Conservation (phyloP, 2,888 invertebrate genomes). For the Microplitis manilae region DNA sequence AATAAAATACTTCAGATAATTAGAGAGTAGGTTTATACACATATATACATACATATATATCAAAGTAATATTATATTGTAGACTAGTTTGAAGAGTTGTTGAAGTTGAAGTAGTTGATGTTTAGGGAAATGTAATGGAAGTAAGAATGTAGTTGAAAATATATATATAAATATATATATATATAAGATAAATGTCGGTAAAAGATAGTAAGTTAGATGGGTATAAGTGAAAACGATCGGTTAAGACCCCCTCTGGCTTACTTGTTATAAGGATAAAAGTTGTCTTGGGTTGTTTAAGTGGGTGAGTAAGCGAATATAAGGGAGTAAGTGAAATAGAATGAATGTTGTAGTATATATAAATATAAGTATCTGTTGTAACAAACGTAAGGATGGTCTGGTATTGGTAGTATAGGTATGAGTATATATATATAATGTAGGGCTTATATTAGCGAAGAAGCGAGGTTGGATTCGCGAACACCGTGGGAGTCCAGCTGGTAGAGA, state of each 20-base stretch:
- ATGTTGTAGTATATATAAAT: not conserved
- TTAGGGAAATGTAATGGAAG: slow-evolving; percentile 58
- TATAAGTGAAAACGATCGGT: slow-evolving; percentile 40
- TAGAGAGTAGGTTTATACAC: not conserved
- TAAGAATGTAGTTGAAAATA: slow-evolving; percentile 58
- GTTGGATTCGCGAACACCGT: slow-evolving; percentile 54
- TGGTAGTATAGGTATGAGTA: slow-evolving; percentile 4
- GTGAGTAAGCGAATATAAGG: slow-evolving; percentile 56
- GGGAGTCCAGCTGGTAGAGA: slow-evolving; percentile 56
- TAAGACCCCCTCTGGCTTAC: slow-evolving; percentile 48
- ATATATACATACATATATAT: not conserved
- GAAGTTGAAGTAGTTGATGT: slow-evolving; percentile 1
- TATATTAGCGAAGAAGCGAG: slow-evolving; percentile 25
- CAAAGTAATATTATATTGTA: not conserved
- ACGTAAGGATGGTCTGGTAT: not conserved
- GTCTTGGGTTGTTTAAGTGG: slow-evolving; percentile 56
- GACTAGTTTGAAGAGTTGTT: slow-evolving; percentile 1
- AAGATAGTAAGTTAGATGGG: slow-evolving; percentile 46
- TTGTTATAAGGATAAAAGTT: slow-evolving; percentile 47
- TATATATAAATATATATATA: not conserved
- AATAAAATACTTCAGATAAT: too few species aligned
- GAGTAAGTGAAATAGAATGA: slow-evolving; percentile 39
- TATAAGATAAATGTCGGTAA: slow-evolving; percentile 60
- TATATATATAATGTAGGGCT: slow-evolving; percentile 2
- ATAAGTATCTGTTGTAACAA: not conserved